Evolutionary conservation across 2,113 vertebrate genomes (phyloP).

Genomic region (Menidia beryllina): DNA sequence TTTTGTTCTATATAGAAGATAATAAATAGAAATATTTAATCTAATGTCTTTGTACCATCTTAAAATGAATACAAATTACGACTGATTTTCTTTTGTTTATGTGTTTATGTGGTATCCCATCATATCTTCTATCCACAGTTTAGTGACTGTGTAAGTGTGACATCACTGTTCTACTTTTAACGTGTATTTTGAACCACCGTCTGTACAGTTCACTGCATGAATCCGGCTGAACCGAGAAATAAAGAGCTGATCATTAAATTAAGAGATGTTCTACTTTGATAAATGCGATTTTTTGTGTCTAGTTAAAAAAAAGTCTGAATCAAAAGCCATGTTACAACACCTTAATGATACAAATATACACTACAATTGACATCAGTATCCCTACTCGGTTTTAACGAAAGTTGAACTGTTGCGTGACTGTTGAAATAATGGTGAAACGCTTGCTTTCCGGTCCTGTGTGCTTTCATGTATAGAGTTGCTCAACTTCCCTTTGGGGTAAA

Average conservation of each 20-base stretch:
- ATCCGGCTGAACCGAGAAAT: not conserved
- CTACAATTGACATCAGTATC: too few relatives aligned
- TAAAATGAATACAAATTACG: not conserved
- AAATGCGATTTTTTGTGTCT: not conserved
- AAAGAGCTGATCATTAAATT: not conserved
- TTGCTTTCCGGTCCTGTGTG: slow-evolving; percentile 69
- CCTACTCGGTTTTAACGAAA: not conserved
- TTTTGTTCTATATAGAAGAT: too few relatives aligned
- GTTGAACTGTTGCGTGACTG: slow-evolving; percentile 12
- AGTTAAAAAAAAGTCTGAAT: not conserved
- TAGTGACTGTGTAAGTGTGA: not conserved
- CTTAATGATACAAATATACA: not conserved
- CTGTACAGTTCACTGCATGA: not conserved
- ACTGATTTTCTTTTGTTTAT: not conserved
- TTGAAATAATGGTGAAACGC: slow-evolving; percentile 64
- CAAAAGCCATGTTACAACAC: not conserved
- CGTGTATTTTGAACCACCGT: not conserved
- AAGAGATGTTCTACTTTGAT: not conserved
- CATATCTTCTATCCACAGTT: not conserved
- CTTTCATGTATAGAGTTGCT: slow-evolving; percentile 63
- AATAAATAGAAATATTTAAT: not conserved
- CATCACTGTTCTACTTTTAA: not conserved
- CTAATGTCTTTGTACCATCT: not conserved
- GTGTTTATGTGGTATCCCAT: not conserved
- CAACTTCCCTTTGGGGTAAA: slow-evolving; percentile 70